phyloP scores from a whole-genome alignment of 2,113 vertebrate genomes.

The Datnioides undecimradiatus region DNA sequence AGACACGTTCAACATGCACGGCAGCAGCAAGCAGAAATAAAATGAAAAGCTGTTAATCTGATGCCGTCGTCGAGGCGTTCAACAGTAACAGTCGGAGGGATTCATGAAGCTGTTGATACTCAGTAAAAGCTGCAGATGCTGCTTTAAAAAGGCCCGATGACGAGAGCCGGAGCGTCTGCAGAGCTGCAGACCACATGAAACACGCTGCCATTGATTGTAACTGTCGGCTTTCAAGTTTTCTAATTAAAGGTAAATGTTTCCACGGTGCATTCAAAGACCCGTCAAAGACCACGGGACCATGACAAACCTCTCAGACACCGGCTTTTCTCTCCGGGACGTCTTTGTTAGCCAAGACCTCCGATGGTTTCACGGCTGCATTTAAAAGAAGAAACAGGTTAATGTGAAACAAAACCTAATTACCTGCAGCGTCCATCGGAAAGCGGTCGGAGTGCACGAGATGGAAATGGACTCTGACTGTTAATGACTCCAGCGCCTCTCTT shows the following conservation, averaged over 20 bases:
- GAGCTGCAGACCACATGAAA: too few species aligned
- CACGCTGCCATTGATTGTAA: too few species aligned
- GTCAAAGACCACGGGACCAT: neutral
- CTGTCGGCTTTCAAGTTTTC: too few species aligned
- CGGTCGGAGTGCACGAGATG: neutral
- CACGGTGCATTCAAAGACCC: neutral
- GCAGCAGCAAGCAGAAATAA: too few species aligned
- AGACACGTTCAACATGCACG: too few species aligned
- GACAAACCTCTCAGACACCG: neutral
- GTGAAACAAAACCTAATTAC: constrained; percentile 12
- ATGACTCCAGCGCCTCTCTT: neutral
- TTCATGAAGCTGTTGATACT: too few species aligned
- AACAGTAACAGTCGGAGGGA: too few species aligned
- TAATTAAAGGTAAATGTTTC: neutral
- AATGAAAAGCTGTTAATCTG: too few species aligned
- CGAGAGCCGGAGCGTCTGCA: too few species aligned
- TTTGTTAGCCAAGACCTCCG: neutral
- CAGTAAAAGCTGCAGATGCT: too few species aligned
- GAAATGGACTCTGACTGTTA: constrained; percentile 17
- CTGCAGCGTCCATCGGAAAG: neutral
- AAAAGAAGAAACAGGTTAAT: neutral
- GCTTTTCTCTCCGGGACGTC: neutral
- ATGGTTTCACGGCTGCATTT: neutral
- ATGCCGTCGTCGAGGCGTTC: too few species aligned
- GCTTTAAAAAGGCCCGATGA: too few species aligned